Conservation (phyloP, 2,888 invertebrate genomes). For the Nymphalis polychloros region DNA sequence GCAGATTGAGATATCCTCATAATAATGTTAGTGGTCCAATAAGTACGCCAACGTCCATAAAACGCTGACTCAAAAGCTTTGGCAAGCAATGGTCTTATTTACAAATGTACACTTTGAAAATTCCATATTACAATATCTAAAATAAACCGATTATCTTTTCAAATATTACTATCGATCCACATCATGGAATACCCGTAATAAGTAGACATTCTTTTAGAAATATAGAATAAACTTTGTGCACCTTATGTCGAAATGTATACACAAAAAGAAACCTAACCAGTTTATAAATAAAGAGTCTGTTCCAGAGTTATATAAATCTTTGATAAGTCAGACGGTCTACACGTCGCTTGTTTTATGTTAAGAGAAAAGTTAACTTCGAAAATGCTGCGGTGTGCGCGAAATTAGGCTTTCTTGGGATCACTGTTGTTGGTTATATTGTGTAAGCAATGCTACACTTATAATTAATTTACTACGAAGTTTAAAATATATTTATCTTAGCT, state of each 20-base stretch:
- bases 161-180: too few relatives aligned
- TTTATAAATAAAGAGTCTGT: conserved; percentile 1
- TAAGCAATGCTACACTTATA: conserved; percentile 15
- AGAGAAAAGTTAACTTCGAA: conserved; percentile 52
- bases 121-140: too few relatives aligned
- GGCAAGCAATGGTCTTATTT: too few relatives aligned
- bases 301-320: conserved; percentile 31
- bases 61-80: too few relatives aligned
- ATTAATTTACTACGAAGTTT: conserved; percentile 2
- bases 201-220: background rate
- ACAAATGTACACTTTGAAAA: too few relatives aligned
- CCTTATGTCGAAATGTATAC: background rate
- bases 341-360: conserved; percentile 57
- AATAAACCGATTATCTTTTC: too few relatives aligned
- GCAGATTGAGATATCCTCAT: too few relatives aligned
- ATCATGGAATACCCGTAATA: too few relatives aligned
- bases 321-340: conserved; percentile 49
- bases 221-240: background rate
- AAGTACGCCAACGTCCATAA: too few relatives aligned
- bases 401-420: conserved; percentile 40
- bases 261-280: too few relatives aligned
- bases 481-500: background rate
- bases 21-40: too few relatives aligned
- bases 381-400: conserved; percentile 44
- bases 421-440: conserved; percentile 17